phyloP scores from a whole-genome alignment of 1,140 invertebrate species.

The Wiebesia pumilae region DNA sequence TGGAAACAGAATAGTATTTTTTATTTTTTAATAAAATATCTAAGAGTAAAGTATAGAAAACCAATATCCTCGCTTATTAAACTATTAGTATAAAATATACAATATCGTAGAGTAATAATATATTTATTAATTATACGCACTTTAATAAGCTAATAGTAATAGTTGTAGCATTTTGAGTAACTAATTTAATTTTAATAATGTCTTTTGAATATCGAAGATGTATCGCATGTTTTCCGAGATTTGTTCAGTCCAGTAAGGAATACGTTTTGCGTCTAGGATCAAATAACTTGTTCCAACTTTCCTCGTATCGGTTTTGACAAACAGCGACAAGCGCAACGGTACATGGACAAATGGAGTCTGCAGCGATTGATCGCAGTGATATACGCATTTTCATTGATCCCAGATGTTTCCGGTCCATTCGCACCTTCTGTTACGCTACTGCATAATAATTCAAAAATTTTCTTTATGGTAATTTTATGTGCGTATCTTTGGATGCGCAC shows the following conservation, averaged over 20 bases:
- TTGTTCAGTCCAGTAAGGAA: not conserved
- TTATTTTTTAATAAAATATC: not conserved
- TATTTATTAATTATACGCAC: no score
- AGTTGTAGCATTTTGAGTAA: no score
- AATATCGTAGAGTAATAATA: no score
- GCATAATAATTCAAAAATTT: conserved; percentile 17
- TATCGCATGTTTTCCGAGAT: not conserved
- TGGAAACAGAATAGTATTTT: not conserved
- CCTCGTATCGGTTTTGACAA: not conserved
- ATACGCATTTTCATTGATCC: conserved; percentile 19
- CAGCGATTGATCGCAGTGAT: not conserved
- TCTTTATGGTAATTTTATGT: not conserved
- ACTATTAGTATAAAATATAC: not conserved
- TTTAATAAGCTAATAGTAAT: no score
- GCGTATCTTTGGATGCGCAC: not conserved
- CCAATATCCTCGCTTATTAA: not conserved
- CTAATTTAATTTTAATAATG: no score
- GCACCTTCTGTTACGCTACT: not conserved
- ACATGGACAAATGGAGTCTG: not conserved
- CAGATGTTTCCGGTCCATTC: conserved; percentile 40
- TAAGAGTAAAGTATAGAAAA: not conserved
- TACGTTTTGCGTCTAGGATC: not conserved
- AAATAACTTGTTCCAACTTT: not conserved
- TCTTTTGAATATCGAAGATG: not conserved
- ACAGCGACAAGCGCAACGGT: not conserved